Percentiles rank a stretch among this genome's conserved stretches.
phyloP scores from a whole-genome alignment of 2,113 vertebrate genomes.

The Perca flavescens region DNA sequence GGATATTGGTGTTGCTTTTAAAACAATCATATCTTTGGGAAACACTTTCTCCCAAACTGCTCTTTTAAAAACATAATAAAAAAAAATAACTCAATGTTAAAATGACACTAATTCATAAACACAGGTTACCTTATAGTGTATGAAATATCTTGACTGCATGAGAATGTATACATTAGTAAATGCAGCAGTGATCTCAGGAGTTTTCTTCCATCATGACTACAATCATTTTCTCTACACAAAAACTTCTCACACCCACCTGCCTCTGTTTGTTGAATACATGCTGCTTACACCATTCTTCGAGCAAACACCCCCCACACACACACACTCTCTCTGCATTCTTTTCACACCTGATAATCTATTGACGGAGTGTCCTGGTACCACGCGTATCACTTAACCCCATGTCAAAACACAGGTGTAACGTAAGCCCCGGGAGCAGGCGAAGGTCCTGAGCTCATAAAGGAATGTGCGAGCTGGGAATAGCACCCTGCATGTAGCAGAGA shows the following conservation, averaged over 20 bases:
- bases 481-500: slow-evolving; percentile 51
- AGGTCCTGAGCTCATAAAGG: slow-evolving; percentile 69
- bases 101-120: background rate
- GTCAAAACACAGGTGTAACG: slow-evolving; percentile 77
- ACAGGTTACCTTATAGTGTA: background rate
- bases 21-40: background rate
- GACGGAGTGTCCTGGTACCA: slow-evolving; percentile 65
- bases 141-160: background rate
- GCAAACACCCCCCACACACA: background rate
- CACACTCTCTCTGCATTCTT: background rate
- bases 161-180: background rate
- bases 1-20: background rate
- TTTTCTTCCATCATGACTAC: background rate
- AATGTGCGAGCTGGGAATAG: slow-evolving; percentile 66
- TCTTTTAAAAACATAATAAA: background rate
- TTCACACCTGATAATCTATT: slow-evolving; percentile 68
- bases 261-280: slow-evolving; percentile 5
- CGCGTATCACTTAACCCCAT: slow-evolving; percentile 78
- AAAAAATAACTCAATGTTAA: background rate
- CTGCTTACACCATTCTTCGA: background rate
- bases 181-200: background rate
- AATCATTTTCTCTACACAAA: background rate
- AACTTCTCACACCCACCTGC: slow-evolving; percentile 23
- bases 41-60: background rate
- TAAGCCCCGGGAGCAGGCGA: slow-evolving; percentile 53